phyloP scores from a whole-genome alignment of 2,888 invertebrate species.

The Acanthosoma haemorrhoidale region DNA sequence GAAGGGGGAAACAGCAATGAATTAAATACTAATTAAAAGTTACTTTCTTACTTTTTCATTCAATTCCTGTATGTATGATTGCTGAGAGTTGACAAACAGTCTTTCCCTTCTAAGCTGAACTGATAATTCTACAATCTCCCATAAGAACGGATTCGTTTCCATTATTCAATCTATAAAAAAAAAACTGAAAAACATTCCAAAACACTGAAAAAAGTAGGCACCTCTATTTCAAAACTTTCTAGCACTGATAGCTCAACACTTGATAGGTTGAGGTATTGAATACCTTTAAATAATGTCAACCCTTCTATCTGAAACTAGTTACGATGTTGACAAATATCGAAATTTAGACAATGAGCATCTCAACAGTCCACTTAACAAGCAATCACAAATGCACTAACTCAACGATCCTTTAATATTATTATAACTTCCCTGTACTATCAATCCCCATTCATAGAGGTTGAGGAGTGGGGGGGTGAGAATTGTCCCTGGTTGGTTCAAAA shows the following conservation, averaged over 20 bases:
- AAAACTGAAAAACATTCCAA: too few species aligned
- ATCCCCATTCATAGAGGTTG: conserved; percentile 3
- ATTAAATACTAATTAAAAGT: too few species aligned
- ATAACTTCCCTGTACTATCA: too few species aligned
- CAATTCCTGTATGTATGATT: conserved; percentile 69
- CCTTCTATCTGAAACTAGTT: too few species aligned
- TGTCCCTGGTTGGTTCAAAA: too few species aligned
- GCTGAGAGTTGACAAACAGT: conserved; percentile 79
- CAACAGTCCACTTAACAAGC: neutral
- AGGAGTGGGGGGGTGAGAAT: conserved; percentile 3
- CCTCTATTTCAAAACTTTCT: too few species aligned
- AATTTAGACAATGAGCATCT: neutral
- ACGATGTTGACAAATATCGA: neutral
- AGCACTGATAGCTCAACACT: too few species aligned
- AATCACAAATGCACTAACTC: neutral
- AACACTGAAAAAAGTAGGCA: too few species aligned
- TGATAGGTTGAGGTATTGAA: too few species aligned
- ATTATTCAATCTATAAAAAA: conserved; percentile 3
- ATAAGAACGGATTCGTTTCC: conserved; percentile 41
- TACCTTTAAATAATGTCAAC: too few species aligned
- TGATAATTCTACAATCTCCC: conserved; percentile 59
- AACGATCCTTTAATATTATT: too few species aligned
- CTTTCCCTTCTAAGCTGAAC: conserved; percentile 74
- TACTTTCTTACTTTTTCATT: conserved; percentile 62
- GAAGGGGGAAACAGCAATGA: neutral